Percentiles rank a stretch among this genome's conserved stretches.
Conservation (phyloP, 2,113 vertebrate species). For the Hippocampus mohnikei region DNA sequence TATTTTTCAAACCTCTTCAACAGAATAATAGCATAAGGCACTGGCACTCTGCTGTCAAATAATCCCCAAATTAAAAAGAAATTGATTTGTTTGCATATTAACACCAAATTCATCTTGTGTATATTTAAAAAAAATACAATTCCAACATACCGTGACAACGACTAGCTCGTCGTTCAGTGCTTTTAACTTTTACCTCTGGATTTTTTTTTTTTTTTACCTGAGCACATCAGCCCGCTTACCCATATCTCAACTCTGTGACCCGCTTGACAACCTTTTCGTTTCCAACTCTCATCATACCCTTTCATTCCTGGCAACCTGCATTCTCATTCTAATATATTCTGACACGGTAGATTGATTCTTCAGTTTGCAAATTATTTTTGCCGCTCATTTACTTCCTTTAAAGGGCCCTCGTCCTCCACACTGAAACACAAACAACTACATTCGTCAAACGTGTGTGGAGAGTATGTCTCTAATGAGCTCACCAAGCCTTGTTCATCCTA, state of each 20-base stretch:
- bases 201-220: too few species aligned
- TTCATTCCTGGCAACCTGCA: not conserved
- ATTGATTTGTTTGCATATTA: too few species aligned
- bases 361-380: not conserved
- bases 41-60: too few species aligned
- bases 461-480: not conserved
- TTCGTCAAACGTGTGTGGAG: not conserved
- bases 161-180: not conserved
- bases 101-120: not conserved
- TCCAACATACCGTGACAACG: not conserved
- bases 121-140: not conserved
- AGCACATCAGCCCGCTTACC: not conserved
- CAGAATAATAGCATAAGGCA: too few species aligned
- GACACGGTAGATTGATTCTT: not conserved
- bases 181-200: not conserved
- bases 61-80: too few species aligned
- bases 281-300: not conserved
- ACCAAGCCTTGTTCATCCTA: not conserved
- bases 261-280: not conserved
- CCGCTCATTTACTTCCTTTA: conserved; percentile 3
- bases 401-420: not conserved
- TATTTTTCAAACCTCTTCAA: too few species aligned
- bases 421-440: not conserved
- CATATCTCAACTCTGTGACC: not conserved
- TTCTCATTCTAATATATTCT: not conserved